Conservation (phyloP, 2,888 invertebrate species). For the Netelia melanura region DNA sequence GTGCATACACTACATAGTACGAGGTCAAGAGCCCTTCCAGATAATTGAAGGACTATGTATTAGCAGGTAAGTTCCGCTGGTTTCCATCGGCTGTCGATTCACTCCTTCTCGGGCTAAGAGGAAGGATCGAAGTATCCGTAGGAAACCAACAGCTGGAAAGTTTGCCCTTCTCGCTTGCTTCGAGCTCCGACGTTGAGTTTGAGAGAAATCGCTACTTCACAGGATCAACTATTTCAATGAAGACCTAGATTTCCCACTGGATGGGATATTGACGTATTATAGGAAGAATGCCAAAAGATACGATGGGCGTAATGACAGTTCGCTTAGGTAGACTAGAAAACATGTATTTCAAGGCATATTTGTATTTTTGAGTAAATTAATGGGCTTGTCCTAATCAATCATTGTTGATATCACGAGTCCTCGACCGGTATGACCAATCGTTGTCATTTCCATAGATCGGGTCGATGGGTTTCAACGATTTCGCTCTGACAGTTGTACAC, state of each 20-base stretch:
- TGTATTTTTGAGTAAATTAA: too few relatives aligned
- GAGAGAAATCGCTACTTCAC: neutral
- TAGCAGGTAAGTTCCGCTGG: neutral
- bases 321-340: too few relatives aligned
- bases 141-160: neutral
- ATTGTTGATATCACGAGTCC: neutral
- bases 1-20: conserved; percentile 27
- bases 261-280: too few relatives aligned
- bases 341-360: too few relatives aligned
- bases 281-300: too few relatives aligned
- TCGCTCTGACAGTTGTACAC: neutral
- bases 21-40: conserved; percentile 57
- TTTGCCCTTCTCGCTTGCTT: neutral
- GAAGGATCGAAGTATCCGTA: neutral
- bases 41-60: conserved; percentile 65
- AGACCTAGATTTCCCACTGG: neutral
- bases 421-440: neutral
- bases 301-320: too few relatives aligned
- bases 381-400: too few relatives aligned
- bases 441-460: neutral
- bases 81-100: neutral
- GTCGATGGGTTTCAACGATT: conserved; percentile 2
- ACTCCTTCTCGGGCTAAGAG: neutral
- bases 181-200: neutral
- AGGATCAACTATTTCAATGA: neutral